Conservation (phyloP, 1,140 invertebrate genomes). For the Cyrtorhinus lividipennis region DNA sequence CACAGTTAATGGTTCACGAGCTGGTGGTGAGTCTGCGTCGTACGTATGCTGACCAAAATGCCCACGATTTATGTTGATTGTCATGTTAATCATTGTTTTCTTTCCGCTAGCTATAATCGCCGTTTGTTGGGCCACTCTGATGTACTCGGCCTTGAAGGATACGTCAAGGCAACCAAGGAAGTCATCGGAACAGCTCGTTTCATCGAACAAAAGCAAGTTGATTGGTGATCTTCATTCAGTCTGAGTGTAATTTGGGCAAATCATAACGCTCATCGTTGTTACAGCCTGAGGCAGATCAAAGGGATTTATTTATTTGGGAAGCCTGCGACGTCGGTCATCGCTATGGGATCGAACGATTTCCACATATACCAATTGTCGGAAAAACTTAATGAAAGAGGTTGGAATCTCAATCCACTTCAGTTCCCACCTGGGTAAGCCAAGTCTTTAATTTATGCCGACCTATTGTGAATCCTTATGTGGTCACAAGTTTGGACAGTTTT, state of each 20-base stretch:
- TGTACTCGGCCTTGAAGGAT: slow-evolving; percentile 76
- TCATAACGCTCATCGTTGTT: no score
- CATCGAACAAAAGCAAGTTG: slow-evolving; percentile 54
- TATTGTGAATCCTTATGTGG: no score
- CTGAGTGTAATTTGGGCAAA: not conserved
- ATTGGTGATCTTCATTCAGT: not conserved
- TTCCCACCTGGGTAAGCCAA: slow-evolving; percentile 81
- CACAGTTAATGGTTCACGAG: slow-evolving; percentile 74
- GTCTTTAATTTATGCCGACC: no score
- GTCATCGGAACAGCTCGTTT: slow-evolving; percentile 69
- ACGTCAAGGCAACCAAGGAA: slow-evolving; percentile 67
- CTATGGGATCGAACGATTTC: slow-evolving; percentile 74
- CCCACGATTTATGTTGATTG: no score
- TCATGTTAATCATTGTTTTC: no score
- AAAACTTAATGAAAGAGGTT: slow-evolving; percentile 62
- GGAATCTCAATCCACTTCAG: slow-evolving; percentile 89
- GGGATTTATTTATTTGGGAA: slow-evolving; percentile 82
- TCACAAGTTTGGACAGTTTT: no score
- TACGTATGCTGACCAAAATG: no score
- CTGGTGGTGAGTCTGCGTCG: slow-evolving; percentile 50
- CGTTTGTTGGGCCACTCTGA: slow-evolving; percentile 89
- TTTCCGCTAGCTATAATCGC: slow-evolving; percentile 77
- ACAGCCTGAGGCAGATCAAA: slow-evolving; percentile 59
- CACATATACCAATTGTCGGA: slow-evolving; percentile 81
- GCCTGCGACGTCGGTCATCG: slow-evolving; percentile 82